Evolutionary conservation across 1,140 invertebrate species (phyloP).

Genomic region (Drosophila pseudoobscura): DNA sequence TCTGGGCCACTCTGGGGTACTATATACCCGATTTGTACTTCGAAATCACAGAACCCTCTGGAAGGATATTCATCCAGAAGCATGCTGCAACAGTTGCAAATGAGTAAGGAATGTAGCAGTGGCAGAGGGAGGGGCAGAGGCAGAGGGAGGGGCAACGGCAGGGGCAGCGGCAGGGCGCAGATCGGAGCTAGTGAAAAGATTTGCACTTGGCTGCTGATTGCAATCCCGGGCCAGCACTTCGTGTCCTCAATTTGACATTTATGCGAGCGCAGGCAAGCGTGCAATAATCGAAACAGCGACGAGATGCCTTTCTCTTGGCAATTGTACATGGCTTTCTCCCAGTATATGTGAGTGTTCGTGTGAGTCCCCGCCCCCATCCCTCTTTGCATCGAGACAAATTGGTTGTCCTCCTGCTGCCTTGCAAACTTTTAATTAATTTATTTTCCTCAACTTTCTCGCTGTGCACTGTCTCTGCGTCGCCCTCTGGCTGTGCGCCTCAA

Average conservation of each 20-base stretch:
- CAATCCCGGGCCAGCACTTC: slow-evolving; percentile 37
- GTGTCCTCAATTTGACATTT: slow-evolving; percentile 76
- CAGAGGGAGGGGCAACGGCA: too few species aligned
- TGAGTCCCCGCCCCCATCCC: slow-evolving; percentile 5
- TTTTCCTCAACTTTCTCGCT: slow-evolving; percentile 56
- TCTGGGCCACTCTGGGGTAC: background rate
- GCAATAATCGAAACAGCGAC: slow-evolving; percentile 55
- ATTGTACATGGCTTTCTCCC: slow-evolving; percentile 13
- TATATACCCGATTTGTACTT: too few species aligned
- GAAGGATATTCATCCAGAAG: slow-evolving; percentile 1
- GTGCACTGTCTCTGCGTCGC: slow-evolving; percentile 31
- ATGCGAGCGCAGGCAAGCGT: slow-evolving; percentile 58
- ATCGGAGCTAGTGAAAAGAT: slow-evolving; percentile 49
- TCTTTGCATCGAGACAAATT: slow-evolving; percentile 21
- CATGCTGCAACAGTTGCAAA: slow-evolving; percentile 39
- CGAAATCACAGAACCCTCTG: too few species aligned
- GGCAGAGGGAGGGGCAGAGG: too few species aligned
- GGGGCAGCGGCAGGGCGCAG: too few species aligned
- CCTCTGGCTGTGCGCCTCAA: slow-evolving; percentile 44
- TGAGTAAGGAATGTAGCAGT: slow-evolving; percentile 31
- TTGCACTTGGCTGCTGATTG: slow-evolving; percentile 78
- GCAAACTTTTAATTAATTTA: slow-evolving; percentile 78
- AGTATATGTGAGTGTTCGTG: slow-evolving; percentile 11
- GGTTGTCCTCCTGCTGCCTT: slow-evolving; percentile 14
- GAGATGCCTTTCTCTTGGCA: slow-evolving; percentile 52